These are phyloP conservation scores for Sarotherodon lohbergeri DNA, from an alignment of 2,113 vertebrate species.

Conservation along the genomic window DNA sequence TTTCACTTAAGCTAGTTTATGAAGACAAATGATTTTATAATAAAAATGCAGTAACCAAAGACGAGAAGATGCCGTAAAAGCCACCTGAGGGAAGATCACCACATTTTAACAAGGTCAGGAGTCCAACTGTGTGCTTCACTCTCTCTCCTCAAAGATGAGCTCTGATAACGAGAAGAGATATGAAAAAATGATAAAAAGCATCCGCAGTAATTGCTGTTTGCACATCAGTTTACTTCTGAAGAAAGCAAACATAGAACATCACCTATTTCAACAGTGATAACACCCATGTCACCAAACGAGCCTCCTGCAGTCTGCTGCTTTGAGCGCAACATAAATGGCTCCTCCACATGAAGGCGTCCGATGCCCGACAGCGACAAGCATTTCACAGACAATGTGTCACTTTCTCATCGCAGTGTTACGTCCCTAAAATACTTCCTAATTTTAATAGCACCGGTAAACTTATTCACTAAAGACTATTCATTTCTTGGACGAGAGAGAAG, in stretches of 20 bases:
- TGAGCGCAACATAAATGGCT: slow-evolving; percentile 21
- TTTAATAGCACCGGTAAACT: not conserved
- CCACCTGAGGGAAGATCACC: not conserved
- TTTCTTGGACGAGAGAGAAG: slow-evolving; percentile 5
- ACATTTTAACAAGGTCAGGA: not conserved
- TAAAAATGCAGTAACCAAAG: not conserved
- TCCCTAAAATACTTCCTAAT: not conserved
- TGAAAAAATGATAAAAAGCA: not conserved
- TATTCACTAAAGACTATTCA: slow-evolving; percentile 23
- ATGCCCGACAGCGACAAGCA: slow-evolving; percentile 9
- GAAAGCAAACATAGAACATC: not conserved
- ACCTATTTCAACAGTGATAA: not conserved
- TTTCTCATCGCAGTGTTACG: not conserved
- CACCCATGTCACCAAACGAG: slow-evolving; percentile 5
- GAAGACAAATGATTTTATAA: not conserved
- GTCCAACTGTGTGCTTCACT: not conserved
- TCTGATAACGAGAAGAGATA: slow-evolving; percentile 26
- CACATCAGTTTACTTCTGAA: slow-evolving; percentile 14
- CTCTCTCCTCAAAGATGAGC: not conserved
- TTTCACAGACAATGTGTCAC: not conserved
- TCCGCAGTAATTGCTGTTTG: not conserved
- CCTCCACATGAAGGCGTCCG: not conserved
- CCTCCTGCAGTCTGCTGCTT: slow-evolving; percentile 36
- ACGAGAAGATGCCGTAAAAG: not conserved
- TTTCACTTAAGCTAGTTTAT: not conserved